Evolutionary conservation across 2,113 vertebrate species (phyloP).

Genomic region (Seriola dumerili): DNA sequence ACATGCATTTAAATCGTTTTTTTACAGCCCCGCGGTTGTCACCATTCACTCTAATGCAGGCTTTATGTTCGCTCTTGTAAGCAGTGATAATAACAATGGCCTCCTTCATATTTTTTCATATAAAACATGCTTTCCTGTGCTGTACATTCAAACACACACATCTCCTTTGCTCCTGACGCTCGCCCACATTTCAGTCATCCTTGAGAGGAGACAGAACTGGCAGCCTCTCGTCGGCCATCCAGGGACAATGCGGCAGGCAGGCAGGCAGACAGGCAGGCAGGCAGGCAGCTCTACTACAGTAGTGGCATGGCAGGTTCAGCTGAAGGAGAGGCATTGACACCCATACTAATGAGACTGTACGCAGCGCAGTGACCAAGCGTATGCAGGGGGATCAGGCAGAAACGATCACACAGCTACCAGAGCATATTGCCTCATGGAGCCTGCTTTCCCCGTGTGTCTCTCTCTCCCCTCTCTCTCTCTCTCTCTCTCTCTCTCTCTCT

Average conservation of each 20-base stretch:
- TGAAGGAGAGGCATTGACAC: conserved; percentile 80
- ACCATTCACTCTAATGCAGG: not conserved
- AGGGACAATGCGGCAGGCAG: conserved; percentile 81
- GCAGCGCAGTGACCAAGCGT: conserved; percentile 66
- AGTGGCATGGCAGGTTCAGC: conserved; percentile 81
- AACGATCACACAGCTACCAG: conserved; percentile 64
- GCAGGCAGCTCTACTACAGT: conserved; percentile 74
- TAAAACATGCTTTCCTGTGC: conserved; percentile 33
- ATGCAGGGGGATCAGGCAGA: conserved; percentile 59
- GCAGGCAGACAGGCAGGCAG: conserved; percentile 44
- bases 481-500: not conserved
- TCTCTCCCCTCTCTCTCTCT: not conserved
- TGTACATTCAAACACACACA: conserved; percentile 22
- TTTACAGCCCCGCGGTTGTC: not conserved
- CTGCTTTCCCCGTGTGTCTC: too few relatives aligned
- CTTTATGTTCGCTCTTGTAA: conserved; percentile 26
- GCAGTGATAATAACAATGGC: not conserved
- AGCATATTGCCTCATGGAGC: conserved; percentile 35
- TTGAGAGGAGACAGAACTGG: conserved; percentile 68
- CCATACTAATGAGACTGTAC: conserved; percentile 80
- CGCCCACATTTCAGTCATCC: conserved; percentile 67
- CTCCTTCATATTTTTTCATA: conserved; percentile 5
- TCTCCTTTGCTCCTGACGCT: conserved; percentile 45
- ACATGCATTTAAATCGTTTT: conserved; percentile 1
- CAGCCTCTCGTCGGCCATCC: conserved; percentile 65